Conservation (phyloP, 2,888 invertebrate species). For the Nudaria mundana region DNA sequence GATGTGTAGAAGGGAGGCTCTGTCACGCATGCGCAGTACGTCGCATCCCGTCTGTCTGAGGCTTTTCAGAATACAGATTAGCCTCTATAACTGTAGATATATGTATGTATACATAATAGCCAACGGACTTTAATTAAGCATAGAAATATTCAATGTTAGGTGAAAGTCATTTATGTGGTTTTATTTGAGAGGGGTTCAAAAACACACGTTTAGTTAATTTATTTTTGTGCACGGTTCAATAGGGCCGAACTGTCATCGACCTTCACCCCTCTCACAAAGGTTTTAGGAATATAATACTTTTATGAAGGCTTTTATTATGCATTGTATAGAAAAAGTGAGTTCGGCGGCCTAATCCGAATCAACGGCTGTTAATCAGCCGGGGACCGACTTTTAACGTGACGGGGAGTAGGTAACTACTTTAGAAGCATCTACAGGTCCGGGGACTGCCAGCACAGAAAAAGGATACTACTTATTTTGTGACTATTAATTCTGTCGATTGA, state of each 20-base stretch:
- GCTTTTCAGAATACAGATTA: slow-evolving; percentile 24
- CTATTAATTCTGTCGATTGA: no score
- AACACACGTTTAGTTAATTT: background rate
- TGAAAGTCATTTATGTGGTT: slow-evolving; percentile 13
- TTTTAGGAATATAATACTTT: no score
- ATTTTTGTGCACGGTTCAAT: background rate
- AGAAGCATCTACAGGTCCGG: no score
- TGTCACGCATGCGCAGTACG: slow-evolving; percentile 31
- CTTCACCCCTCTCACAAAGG: no score
- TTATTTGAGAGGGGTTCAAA: background rate
- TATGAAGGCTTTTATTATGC: no score
- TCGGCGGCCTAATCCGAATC: no score
- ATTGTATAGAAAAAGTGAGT: no score
- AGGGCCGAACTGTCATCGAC: background rate
- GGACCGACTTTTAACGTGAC: no score
- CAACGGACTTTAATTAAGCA: slow-evolving; percentile 18
- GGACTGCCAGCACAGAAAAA: no score
- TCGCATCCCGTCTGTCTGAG: slow-evolving; percentile 30
- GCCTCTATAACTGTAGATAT: background rate
- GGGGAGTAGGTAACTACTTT: no score
- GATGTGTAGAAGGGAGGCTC: slow-evolving; percentile 20
- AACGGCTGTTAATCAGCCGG: no score
- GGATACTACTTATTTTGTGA: no score
- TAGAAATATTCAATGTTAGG: slow-evolving; percentile 20
- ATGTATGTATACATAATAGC: background rate